phyloP scores from a whole-genome alignment of 2,113 vertebrate genomes.

The Centropristis striata region DNA sequence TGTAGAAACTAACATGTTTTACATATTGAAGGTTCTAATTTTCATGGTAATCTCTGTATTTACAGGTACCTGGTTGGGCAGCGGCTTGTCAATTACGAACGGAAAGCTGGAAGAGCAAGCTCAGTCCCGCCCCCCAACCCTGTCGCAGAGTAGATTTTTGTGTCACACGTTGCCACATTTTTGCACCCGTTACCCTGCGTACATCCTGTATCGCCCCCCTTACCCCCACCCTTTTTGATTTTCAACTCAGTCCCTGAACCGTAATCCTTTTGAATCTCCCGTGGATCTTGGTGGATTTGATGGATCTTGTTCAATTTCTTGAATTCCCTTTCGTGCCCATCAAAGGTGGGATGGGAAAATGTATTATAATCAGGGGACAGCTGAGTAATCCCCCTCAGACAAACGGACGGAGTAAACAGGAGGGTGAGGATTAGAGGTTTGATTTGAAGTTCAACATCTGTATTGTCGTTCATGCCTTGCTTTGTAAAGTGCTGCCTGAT shows the following conservation, averaged over 20 bases:
- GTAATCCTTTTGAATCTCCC: constrained; percentile 52
- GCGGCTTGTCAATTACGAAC: constrained; percentile 98
- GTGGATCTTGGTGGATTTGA: constrained; percentile 65
- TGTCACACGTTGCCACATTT: constrained; percentile 44
- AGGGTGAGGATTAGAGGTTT: constrained; percentile 41
- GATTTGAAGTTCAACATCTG: constrained; percentile 81
- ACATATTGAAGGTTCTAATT: neutral
- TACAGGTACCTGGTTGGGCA: constrained; percentile 97
- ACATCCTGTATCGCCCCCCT: neutral
- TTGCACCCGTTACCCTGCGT: constrained; percentile 43
- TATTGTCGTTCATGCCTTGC: constrained; percentile 79
- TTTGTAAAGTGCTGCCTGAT: constrained; percentile 89
- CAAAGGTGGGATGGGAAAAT: constrained; percentile 34
- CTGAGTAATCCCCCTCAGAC: constrained; percentile 33
- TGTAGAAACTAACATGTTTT: neutral
- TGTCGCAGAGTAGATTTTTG: constrained; percentile 87
- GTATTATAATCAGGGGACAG: constrained; percentile 62
- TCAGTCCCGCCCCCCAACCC: constrained; percentile 87
- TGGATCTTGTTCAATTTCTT: constrained; percentile 60
- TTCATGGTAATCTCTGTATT: constrained; percentile 5
- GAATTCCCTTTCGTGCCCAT: constrained; percentile 34
- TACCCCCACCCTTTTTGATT: constrained; percentile 68
- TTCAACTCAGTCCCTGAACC: constrained; percentile 45
- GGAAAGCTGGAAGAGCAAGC: constrained; percentile 91
- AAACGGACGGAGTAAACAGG: constrained; percentile 25